Base-by-base conservation (phyloP, 2,888 invertebrate species). In the Chirona hameri region DNA sequence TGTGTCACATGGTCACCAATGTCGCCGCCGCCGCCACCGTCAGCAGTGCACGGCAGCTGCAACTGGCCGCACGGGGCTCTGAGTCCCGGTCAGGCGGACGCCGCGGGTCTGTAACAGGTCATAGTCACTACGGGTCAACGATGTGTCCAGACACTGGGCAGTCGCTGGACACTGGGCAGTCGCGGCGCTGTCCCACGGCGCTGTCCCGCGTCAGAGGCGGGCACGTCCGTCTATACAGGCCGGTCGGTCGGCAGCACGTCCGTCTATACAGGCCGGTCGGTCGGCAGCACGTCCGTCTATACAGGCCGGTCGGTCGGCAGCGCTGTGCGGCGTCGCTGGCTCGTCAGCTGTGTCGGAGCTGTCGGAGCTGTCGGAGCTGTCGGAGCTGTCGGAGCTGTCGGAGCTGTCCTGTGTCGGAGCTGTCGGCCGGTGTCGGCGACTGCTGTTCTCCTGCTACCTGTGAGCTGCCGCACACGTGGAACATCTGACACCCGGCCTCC, bases 401-500 rank as follows among this genome's bases (percentile, higher is more conserved):
- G 27, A n/a, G n/a, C n/a, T n/a, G n/a, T 39, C 39, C 39, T 39
- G 39, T 5, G 39, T 39, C 39, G 39, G 39, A 39, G 60, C n/a
- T n/a, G 60, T 27, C 29, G 65, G 27, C 15, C 69, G 69, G 15
- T 21, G 24, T 29, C 69, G 29, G 21, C 29, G 12, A 12, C 29
- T 3, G 29, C 72, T 24, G 31, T 21, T 18, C 39, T 10, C 7
- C 72, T 18, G 72, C 21, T 21, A 86, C 85, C 82, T 84, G 85
- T 1, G 80, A 80, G 5, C 27, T 80, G 48, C 86, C 86, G 81
- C 86, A 86, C 57, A 86, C 86, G 82, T 86, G 86, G 83, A 86
- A 86, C 85, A 86, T 84, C 83, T 86, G 86, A 82, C 86, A 86
- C 29, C 84, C 84, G 15, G 86, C 85, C 82, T 86, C 86, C 15